phyloP scores from a whole-genome alignment of 2,113 vertebrate genomes.

The Myxocyprinus asiaticus region DNA sequence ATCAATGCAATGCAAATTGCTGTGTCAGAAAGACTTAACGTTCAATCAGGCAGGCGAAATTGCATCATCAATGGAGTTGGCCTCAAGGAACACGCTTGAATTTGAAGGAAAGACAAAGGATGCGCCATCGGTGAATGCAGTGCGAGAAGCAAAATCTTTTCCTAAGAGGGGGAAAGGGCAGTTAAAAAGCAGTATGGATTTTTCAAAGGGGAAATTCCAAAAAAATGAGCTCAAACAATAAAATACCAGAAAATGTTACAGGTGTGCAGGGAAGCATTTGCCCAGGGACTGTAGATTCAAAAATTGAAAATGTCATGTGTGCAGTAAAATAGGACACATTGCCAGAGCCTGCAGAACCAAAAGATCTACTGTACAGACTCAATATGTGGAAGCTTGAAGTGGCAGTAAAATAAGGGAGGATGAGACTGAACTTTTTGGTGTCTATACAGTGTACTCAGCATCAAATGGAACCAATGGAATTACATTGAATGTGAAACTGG shows the following conservation, averaged over 20 bases:
- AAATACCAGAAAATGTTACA: not conserved
- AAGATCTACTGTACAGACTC: not conserved
- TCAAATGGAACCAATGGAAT: not conserved
- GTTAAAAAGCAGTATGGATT: too few species aligned
- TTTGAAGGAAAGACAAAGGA: too few species aligned
- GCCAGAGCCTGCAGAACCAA: not conserved
- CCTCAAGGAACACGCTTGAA: too few species aligned
- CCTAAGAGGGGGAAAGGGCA: too few species aligned
- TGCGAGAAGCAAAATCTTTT: too few species aligned
- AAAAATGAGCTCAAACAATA: not conserved
- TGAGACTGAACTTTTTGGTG: conserved; percentile 1
- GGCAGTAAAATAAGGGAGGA: not conserved
- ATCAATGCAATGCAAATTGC: too few species aligned
- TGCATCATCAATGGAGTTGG: too few species aligned
- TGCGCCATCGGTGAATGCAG: too few species aligned
- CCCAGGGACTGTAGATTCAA: conserved; percentile 19
- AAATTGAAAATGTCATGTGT: conserved; percentile 28
- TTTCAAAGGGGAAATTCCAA: too few species aligned
- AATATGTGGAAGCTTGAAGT: not conserved
- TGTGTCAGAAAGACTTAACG: too few species aligned
- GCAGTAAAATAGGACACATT: conserved; percentile 38
- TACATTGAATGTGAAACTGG: not conserved
- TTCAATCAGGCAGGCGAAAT: too few species aligned
- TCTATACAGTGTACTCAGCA: conserved; percentile 35
- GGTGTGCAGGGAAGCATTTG: conserved; percentile 27